phyloP scores from a whole-genome alignment of 1,140 invertebrate genomes.

The Brachionus koreanus region DNA sequence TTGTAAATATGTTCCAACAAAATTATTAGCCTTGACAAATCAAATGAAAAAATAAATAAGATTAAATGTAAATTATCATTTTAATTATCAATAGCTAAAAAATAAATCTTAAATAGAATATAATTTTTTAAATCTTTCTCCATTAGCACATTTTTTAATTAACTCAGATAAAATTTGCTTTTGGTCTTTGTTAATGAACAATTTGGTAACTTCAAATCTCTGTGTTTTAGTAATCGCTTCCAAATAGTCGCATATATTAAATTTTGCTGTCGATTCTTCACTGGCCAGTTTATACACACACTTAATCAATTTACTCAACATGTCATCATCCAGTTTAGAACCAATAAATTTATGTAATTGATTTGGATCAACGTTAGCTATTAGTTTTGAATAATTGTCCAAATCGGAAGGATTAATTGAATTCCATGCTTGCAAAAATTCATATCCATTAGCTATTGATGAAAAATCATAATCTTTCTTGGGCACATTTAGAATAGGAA shows the following conservation, averaged over 20 bases:
- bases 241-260: background rate
- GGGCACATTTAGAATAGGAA: background rate
- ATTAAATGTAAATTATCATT: too few relatives aligned
- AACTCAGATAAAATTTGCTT: background rate
- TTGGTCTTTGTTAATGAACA: slow-evolving; percentile 31
- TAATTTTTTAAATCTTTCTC: background rate
- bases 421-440: slow-evolving; percentile 43
- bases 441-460: slow-evolving; percentile 28
- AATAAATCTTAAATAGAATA: background rate
- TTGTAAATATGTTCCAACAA: too few relatives aligned
- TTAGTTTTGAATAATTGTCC: background rate
- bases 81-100: background rate
- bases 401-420: slow-evolving; percentile 24
- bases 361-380: slow-evolving; percentile 15
- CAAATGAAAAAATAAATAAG: too few relatives aligned
- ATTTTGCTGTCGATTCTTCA: background rate
- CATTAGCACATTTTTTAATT: background rate
- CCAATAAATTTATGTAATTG: slow-evolving; percentile 35
- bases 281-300: background rate
- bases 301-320: slow-evolving; percentile 34
- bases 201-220: slow-evolving; percentile 14
- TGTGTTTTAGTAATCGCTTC: slow-evolving; percentile 24
- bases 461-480: slow-evolving; percentile 19
- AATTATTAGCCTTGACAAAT: too few relatives aligned
- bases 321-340: slow-evolving; percentile 40